Percentiles rank a stretch among this genome's conserved stretches.
These are phyloP conservation scores for Cydia strobilella DNA, from an alignment of 1,140 invertebrate genomes.

Conservation along the genomic window DNA sequence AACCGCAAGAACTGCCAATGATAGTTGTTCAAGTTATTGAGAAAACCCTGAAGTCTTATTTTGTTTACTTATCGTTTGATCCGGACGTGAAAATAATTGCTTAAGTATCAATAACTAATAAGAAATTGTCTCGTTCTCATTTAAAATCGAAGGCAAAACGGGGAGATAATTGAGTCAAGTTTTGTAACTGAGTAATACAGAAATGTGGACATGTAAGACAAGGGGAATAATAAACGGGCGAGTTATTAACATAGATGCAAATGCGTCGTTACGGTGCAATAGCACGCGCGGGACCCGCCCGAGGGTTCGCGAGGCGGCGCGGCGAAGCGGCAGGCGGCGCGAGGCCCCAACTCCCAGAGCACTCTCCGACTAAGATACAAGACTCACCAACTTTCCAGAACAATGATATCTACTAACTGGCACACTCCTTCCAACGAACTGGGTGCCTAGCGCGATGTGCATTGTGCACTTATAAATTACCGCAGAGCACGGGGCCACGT, in stretches of 20 bases:
- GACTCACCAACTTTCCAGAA: conserved; percentile 33
- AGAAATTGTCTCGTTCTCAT: background rate
- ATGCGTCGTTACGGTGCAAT: conserved; percentile 50
- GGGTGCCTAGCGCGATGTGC: conserved; percentile 14
- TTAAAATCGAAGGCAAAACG: background rate
- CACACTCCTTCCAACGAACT: conserved; percentile 31
- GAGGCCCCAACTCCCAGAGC: conserved; percentile 23
- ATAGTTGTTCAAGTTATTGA: conserved; percentile 75
- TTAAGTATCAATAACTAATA: too few relatives aligned
- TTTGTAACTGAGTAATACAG: conserved; percentile 14
- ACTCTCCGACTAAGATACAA: conserved; percentile 33
- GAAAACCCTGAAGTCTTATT: conserved; percentile 34
- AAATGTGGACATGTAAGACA: conserved; percentile 39
- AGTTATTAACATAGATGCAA: conserved; percentile 54
- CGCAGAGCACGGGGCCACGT: conserved; percentile 6
- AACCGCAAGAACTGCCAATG: conserved; percentile 64
- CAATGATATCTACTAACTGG: conserved; percentile 34
- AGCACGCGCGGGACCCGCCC: conserved; percentile 44
- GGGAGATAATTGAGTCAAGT: conserved; percentile 17
- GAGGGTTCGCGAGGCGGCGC: conserved; percentile 28
- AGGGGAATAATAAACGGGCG: conserved; percentile 47
- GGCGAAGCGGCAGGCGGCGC: conserved; percentile 21
- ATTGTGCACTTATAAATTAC: conserved; percentile 24
- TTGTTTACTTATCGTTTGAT: conserved; percentile 1
- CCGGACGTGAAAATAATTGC: background rate